Evolutionary conservation across 2,113 vertebrate species (phyloP).

Genomic region (Etheostoma cragini): DNA sequence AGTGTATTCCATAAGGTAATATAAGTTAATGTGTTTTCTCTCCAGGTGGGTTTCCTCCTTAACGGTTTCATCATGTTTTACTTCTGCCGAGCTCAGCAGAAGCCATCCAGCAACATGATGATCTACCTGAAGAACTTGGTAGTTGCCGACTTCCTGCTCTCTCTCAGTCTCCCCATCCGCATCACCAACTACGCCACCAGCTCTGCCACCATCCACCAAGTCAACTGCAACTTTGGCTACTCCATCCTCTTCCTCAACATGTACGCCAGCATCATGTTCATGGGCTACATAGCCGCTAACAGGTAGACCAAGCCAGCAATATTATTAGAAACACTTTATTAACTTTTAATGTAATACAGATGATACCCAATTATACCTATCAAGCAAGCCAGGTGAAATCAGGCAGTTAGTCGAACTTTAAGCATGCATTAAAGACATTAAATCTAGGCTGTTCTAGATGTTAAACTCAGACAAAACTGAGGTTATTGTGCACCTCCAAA

Average conservation of each 20-base stretch:
- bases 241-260: slow-evolving; percentile 34
- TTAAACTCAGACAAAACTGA: too few species aligned
- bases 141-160: slow-evolving; percentile 67
- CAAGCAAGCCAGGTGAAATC: too few species aligned
- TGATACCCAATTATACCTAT: too few species aligned
- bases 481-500: too few species aligned
- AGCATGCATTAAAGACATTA: too few species aligned
- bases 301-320: slow-evolving; percentile 41
- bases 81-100: slow-evolving; percentile 52
- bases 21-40: not conserved
- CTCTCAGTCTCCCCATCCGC: slow-evolving; percentile 65
- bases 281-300: slow-evolving; percentile 73
- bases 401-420: too few species aligned
- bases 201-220: not conserved
- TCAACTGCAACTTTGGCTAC: slow-evolving; percentile 59
- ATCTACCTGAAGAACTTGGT: slow-evolving; percentile 77
- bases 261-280: slow-evolving; percentile 74
- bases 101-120: slow-evolving; percentile 42
- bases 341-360: too few species aligned
- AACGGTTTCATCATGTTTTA: slow-evolving; percentile 68
- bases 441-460: too few species aligned
- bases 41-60: slow-evolving; percentile 28
- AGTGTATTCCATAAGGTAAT: too few species aligned
- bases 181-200: slow-evolving; percentile 50
- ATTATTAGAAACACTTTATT: too few species aligned